phyloP scores from a whole-genome alignment of 2,797 vertebrate genomes.

The Phrynocephalus forsythii region DNA sequence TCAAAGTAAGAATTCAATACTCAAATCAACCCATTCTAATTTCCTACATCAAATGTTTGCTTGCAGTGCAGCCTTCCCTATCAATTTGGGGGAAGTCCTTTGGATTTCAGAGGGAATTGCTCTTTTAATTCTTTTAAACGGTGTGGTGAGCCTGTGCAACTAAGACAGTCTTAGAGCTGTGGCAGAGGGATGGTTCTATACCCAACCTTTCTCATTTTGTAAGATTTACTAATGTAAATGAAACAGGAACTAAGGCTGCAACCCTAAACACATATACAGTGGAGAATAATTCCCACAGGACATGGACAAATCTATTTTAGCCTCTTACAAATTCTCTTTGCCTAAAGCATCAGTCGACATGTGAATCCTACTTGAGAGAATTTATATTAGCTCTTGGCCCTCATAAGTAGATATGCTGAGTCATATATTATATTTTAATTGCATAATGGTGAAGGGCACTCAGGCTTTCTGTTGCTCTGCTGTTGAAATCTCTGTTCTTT shows the following conservation, averaged over 20 bases:
- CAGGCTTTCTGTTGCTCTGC: slow-evolving; percentile 1
- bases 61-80: neutral
- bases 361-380: neutral
- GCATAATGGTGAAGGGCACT: neutral
- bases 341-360: neutral
- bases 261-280: neutral
- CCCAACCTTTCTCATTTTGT: neutral
- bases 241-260: neutral
- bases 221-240: neutral
- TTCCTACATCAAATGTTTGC: neutral
- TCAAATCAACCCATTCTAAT: neutral
- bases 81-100: neutral
- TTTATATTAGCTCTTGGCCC: slow-evolving; percentile 11
- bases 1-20: neutral
- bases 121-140: neutral
- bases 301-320: neutral
- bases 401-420: slow-evolving; percentile 6
- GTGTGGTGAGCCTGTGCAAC: neutral
- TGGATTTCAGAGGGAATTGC: neutral
- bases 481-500: slow-evolving; percentile 8
- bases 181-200: neutral
- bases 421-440: slow-evolving; percentile 26
- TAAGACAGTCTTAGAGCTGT: neutral
- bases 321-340: slow-evolving; percentile 3
- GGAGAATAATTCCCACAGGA: neutral